These are phyloP conservation scores for Diarsia brunnea DNA, from an alignment of 2,888 invertebrate species.

Conservation along the genomic window DNA sequence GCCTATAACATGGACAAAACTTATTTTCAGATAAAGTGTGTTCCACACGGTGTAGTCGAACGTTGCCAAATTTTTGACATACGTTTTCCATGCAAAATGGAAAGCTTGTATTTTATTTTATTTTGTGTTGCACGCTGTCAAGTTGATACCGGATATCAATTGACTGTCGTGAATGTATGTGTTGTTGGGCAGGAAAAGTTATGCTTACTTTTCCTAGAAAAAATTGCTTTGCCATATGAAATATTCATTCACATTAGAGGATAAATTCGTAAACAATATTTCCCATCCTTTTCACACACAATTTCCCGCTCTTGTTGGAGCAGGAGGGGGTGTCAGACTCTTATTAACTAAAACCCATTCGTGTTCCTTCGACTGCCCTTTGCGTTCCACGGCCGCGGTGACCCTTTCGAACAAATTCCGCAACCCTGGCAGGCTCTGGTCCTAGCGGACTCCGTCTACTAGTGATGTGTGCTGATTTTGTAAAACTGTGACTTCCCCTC, in stretches of 20 bases:
- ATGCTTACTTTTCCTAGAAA: neutral
- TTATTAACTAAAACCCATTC: too few relatives aligned
- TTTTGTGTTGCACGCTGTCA: neutral
- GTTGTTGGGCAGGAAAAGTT: neutral
- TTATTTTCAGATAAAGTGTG: neutral
- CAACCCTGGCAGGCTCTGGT: too few relatives aligned
- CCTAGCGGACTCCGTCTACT: too few relatives aligned
- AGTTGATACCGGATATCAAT: slow-evolving; percentile 2
- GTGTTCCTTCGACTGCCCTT: too few relatives aligned
- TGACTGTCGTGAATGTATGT: neutral
- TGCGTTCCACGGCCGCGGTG: too few relatives aligned
- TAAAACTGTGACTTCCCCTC: neutral
- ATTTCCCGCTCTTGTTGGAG: too few relatives aligned
- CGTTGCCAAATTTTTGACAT: neutral
- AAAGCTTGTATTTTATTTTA: neutral
- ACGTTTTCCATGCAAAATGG: neutral
- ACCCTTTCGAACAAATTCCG: too few relatives aligned
- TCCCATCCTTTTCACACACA: neutral
- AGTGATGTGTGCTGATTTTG: neutral
- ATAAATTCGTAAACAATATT: neutral
- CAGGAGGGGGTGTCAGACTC: too few relatives aligned
- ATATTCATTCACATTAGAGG: neutral
- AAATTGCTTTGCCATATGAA: neutral
- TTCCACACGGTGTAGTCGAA: neutral
- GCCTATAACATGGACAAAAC: neutral